Base-by-base conservation (phyloP, 2,888 invertebrate genomes). In the Chymomyza caudatula region DNA sequence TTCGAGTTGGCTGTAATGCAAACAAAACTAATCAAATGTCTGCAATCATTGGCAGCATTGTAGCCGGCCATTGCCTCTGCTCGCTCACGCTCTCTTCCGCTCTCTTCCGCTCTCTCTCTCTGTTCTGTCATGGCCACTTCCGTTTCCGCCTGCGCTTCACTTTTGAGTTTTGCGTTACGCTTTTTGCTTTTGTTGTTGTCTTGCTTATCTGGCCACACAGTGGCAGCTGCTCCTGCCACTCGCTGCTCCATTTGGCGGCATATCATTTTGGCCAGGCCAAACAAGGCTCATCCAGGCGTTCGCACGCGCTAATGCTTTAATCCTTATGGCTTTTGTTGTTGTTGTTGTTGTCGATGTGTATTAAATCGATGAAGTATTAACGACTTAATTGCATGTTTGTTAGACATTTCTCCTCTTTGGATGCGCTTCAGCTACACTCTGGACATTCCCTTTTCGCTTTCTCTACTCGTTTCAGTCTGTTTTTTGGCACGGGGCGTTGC, bases 331-430 rank as follows among this genome's bases (percentile, higher is more conserved):
- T 11, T 44, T 51, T 20, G 19, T 51, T 49, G 49, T 49, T 17
- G 49, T 19, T 51, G 51, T 51, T 20, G 51, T 22, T 53, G 23
- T 20, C 13, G 29, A 69, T 78, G 78, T 78, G 88, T 78, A 85
- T 88, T 87, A 88, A 84, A 88, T 88, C 87, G 88, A 88, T 88
- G 88, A 89, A 89, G 89, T 88, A 88, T 88, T 88, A 88, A 88
- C 88, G 88, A 88, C 88, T 88, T 88, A 88, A 88, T 88, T 88
- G 88, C 88, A 88, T 88, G 88, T 88, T 88, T 87, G 86, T 81
- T 79, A 77, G 82, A 80, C 87, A 87, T 88, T 88, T 82, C 6
- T 2, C 11, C 57, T 8, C 11, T 17, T 13, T 5, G 25, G n/a
- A 19, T 22, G 23, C 44, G 20, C 58, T 5, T 17, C 23, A 2